Percentiles rank a stretch among this genome's conserved stretches.
Conservation (phyloP, 1,140 invertebrate species). For the Heterodera carotae region DNA sequence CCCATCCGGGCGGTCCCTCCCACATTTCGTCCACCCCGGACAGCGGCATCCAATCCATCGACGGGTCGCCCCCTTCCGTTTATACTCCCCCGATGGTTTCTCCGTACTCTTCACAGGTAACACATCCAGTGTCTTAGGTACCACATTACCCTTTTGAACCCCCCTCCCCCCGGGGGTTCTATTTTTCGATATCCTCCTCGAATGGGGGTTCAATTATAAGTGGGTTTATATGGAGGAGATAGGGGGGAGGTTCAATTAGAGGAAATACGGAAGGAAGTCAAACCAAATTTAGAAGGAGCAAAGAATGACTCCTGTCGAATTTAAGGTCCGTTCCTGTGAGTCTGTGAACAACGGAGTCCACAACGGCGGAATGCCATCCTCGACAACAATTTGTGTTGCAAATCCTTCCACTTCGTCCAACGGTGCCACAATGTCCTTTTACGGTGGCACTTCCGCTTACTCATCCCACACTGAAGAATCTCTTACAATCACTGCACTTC, state of each 20-base stretch:
- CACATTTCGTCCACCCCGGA: constrained; percentile 53
- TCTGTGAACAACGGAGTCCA: constrained; percentile 14
- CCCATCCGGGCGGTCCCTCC: constrained; percentile 27
- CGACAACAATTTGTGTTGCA: background rate
- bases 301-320: no score
- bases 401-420: constrained; percentile 4
- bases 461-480: constrained; percentile 13
- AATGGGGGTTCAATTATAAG: no score
- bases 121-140: no score
- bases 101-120: constrained; percentile 50
- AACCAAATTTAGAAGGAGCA: no score
- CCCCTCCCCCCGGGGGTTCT: no score
- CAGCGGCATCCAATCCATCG: constrained; percentile 54
- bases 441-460: background rate
- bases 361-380: background rate
- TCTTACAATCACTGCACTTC: background rate
- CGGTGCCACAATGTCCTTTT: background rate
- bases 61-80: constrained; percentile 52
- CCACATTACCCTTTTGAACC: no score
- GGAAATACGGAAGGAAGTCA: no score
- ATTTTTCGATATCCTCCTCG: no score
- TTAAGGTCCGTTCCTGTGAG: constrained; percentile 26
- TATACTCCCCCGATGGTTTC: constrained; percentile 49
- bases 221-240: no score
- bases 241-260: no score